Evolutionary conservation across 2,113 vertebrate genomes (phyloP), one percentile per base, ranked within the genome.

Genomic region (Ciconia maguari): DNA sequence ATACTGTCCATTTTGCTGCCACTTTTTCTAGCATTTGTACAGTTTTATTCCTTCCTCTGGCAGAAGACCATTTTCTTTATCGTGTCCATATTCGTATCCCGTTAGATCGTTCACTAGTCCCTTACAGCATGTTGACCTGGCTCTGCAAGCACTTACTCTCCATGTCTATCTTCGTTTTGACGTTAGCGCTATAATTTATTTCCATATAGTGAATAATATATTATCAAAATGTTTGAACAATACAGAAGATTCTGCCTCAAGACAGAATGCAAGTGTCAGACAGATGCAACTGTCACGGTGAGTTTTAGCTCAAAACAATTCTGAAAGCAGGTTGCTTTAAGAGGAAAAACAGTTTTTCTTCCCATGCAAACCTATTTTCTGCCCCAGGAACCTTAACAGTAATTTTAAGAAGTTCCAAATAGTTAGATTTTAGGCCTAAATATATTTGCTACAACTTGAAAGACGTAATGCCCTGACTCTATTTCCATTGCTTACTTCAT

Each of bases 401-500:
- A 58, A n/a, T 55, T 87, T 85, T 11, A 1, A 60, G 26, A 89
- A 94, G 75, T 93, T 64, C 69, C 65, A 94, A 87, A 85, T 46
- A 88, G 34, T 95, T 94, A 80, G 54, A 95, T 74, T 91, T 96
- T 85, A 94, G 79, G 80, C 75, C 87, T 94, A 93, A 94, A 77
- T 74, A 74, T 83, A 88, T 88, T 80, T 94, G 96, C 93, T 97
- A 96, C 94, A 96, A 82, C 80, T 96, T 93, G 94, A 92, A 94
- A 89, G 83, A 70, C 66, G 71, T 93, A 97, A 96, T 97, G 94
- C 93, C 96, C 95, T 95, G 87, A 94, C 81, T 70, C 78, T 52
- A 38, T 81, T 94, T 87, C 89, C 89, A 95, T 95, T 95, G 95
- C 87, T 94, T 94, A 93, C 91, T 95, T 94, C 84, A 95, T 85